A percentile compares a stretch with the other conserved stretches of the same genome.
Conservation (phyloP, 2,113 vertebrate species). For the Tragelaphus buxtoni region DNA sequence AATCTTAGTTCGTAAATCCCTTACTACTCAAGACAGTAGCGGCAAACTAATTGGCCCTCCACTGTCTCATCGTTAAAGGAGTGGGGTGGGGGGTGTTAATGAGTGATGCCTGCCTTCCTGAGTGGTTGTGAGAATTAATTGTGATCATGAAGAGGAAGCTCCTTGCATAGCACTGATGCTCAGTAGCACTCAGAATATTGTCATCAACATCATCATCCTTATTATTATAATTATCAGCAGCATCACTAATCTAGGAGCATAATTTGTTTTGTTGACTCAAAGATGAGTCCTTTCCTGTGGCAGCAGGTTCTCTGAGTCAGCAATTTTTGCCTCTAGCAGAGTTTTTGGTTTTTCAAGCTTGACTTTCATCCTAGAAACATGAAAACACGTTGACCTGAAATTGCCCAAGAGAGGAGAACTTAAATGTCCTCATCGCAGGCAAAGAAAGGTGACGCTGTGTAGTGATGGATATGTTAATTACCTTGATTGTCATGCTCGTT, state of each 20-base stretch:
- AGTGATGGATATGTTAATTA: background rate
- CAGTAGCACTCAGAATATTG: too few species aligned
- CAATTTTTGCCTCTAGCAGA: background rate
- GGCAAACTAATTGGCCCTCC: background rate
- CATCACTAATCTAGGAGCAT: background rate
- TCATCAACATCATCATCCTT: background rate
- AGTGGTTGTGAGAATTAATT: background rate
- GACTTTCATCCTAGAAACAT: background rate
- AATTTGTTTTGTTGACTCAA: background rate
- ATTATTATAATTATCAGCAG: background rate
- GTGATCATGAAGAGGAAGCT: background rate
- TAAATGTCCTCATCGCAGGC: background rate
- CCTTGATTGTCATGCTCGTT: background rate
- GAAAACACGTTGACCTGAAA: background rate
- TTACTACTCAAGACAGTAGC: background rate
- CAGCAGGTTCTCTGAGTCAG: background rate
- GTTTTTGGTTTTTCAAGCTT: background rate
- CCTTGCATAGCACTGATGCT: background rate
- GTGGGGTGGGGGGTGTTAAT: rapidly evolving
- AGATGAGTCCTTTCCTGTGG: background rate
- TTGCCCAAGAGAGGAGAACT: background rate
- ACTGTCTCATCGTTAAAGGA: background rate
- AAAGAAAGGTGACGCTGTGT: background rate
- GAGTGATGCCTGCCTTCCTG: background rate
- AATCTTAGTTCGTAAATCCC: background rate